Evolutionary conservation across 1,140 invertebrate species (phyloP), one percentile per base, ranked within the genome.

Genomic region (Gonatopus flavifemur): DNA sequence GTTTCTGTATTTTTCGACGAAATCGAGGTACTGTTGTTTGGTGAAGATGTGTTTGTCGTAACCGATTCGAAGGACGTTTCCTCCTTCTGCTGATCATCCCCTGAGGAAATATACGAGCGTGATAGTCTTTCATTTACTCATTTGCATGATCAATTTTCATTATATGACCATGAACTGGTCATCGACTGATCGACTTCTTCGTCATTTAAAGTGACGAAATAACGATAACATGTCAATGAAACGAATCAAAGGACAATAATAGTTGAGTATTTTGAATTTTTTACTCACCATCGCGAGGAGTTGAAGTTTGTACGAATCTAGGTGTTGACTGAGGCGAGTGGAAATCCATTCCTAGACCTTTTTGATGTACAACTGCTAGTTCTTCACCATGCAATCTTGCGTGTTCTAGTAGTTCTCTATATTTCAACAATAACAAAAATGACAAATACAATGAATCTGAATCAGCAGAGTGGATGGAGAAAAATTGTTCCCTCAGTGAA

Each of bases 321-420:
- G 40, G 18, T 19, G 60, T 69, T 12, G 37, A 22, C 10, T 52
- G 16, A 13, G 53, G 36, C 1, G 52, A n/a, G 25, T 64, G 57
- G 5, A 57, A 50, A 5, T 71, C 65, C 31, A 64, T 35, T 46
- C 47, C 68, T n/a, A n/a, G n/a, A n/a, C n/a, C n/a, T n/a, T 68
- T 65, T 33, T 74, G 67, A 55, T 76, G 72, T 0, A 67, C 72
- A 30, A 64, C 67, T 0, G 74, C 72, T 2, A 76, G 32, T 43
- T 75, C 72, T 40, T 76, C 71, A 0, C 71, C 74, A n/a, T 77
- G 75, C 38, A 77, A 64, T 40, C 70, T 64, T 9, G 65, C 63
- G 37, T 77, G 74, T 15, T 75, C 70, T 21, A 76, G 51, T 33
- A 77, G 60, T 57, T 76, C 73, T 28, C 74, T 76, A 36, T 6